phyloP scores from a whole-genome alignment of 1,140 invertebrate genomes.

The Diachasmimorpha longicaudata region DNA sequence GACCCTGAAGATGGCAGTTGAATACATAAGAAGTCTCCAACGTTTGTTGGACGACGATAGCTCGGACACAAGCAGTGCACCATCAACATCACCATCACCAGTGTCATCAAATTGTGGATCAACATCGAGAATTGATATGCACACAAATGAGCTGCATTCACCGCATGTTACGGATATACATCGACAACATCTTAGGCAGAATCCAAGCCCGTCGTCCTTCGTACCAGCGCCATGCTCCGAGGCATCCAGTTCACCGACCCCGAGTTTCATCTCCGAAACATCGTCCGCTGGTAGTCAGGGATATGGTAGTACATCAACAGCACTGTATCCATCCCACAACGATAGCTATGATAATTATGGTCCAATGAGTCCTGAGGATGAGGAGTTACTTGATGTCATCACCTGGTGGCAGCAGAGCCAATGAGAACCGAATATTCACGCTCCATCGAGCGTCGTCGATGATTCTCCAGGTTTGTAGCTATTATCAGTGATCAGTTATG shows the following conservation, averaged over 20 bases:
- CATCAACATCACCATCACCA: constrained; percentile 38
- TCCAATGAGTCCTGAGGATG: constrained; percentile 86
- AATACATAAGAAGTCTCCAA: constrained; percentile 91
- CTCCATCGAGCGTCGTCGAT: neutral
- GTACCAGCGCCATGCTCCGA: constrained; percentile 72
- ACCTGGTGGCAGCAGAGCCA: constrained; percentile 81
- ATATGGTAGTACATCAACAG: constrained; percentile 60
- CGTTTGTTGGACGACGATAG: constrained; percentile 78
- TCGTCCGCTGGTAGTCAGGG: constrained; percentile 66
- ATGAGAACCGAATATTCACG: constrained; percentile 36
- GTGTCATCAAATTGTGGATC: constrained; percentile 36
- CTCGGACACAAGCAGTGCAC: constrained; percentile 37
- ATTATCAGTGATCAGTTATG: neutral
- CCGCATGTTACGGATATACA: constrained; percentile 30
- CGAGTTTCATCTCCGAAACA: constrained; percentile 79
- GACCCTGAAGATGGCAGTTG: constrained; percentile 89
- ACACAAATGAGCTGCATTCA: constrained; percentile 21
- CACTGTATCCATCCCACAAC: constrained; percentile 63
- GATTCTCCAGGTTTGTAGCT: constrained; percentile 39
- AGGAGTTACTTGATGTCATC: constrained; percentile 88
- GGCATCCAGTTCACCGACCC: constrained; percentile 78
- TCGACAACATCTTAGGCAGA: constrained; percentile 41
- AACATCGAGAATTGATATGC: constrained; percentile 34
- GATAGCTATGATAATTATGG: constrained; percentile 79
- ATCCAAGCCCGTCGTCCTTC: constrained; percentile 47